Evolutionary conservation across 2,113 vertebrate species (phyloP).

Genomic region (Silurus glanis): DNA sequence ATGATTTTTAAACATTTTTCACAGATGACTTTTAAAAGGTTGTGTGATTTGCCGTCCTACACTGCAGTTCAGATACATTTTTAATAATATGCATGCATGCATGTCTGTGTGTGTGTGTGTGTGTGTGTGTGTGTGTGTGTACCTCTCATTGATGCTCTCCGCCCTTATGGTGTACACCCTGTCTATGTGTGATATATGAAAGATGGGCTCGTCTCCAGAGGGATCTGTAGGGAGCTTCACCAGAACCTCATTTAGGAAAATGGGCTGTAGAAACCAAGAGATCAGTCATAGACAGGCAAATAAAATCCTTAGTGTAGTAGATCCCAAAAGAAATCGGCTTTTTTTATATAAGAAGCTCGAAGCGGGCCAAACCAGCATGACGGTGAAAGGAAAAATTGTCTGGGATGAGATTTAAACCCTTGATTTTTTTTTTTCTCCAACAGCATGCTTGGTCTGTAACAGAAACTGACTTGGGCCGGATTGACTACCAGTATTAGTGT

Average conservation of each 20-base stretch:
- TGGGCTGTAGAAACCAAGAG: conserved; percentile 78
- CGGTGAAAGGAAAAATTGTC: neutral
- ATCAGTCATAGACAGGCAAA: neutral
- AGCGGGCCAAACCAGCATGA: neutral
- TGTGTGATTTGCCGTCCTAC: neutral
- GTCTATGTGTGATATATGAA: conserved; percentile 99
- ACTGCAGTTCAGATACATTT: neutral
- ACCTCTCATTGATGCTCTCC: conserved; percentile 97
- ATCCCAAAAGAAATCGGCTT: neutral
- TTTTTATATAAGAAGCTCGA: neutral
- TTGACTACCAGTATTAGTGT: no score
- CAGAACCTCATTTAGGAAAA: conserved; percentile 96
- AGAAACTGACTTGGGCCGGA: no score
- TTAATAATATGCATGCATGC: neutral
- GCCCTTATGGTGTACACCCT: conserved; percentile 94
- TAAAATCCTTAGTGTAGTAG: neutral
- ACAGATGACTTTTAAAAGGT: no score
- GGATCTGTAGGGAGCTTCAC: conserved; percentile 97
- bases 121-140: neutral
- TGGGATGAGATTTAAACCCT: neutral
- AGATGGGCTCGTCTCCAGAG: conserved; percentile 95
- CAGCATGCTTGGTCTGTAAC: no score
- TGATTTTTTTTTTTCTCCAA: neutral
- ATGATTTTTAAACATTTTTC: no score
- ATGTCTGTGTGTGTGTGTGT: neutral